Conservation (phyloP, 1,140 invertebrate genomes). For the Trichonephila clavipes region DNA sequence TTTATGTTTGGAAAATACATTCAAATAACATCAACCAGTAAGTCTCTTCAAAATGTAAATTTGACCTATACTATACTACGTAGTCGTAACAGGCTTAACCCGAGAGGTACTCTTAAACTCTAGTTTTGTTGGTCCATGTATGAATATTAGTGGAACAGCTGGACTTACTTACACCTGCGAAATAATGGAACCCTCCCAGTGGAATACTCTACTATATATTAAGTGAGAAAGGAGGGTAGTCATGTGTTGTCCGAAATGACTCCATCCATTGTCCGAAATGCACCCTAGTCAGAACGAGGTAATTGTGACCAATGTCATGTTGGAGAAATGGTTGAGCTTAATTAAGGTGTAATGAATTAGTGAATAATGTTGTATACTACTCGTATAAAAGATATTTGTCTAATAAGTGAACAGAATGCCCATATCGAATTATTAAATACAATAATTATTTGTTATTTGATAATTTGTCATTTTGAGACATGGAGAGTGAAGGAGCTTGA, state of each 20-base stretch:
- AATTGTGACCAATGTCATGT: neutral
- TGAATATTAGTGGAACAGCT: too few relatives aligned
- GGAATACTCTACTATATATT: neutral
- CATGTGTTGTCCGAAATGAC: neutral
- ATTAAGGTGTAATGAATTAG: neutral
- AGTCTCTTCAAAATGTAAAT: too few relatives aligned
- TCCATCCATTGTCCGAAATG: neutral
- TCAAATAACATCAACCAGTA: too few relatives aligned
- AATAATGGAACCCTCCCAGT: neutral
- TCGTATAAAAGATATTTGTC: neutral
- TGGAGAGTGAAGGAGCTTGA: too few relatives aligned
- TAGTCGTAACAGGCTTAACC: too few relatives aligned
- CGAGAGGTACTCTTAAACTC: too few relatives aligned
- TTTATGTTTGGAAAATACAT: too few relatives aligned
- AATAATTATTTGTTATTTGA: neutral
- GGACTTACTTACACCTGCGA: neutral
- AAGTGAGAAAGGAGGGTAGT: neutral
- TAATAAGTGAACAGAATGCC: neutral
- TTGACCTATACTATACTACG: too few relatives aligned
- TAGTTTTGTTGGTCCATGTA: too few relatives aligned
- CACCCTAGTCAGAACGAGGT: neutral
- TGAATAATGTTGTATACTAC: neutral
- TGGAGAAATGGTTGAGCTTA: neutral
- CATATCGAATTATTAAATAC: neutral
- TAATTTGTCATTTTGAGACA: too few relatives aligned